Evolutionary conservation across 1,140 invertebrate species (phyloP).

Genomic region (Parapsyche elsis): DNA sequence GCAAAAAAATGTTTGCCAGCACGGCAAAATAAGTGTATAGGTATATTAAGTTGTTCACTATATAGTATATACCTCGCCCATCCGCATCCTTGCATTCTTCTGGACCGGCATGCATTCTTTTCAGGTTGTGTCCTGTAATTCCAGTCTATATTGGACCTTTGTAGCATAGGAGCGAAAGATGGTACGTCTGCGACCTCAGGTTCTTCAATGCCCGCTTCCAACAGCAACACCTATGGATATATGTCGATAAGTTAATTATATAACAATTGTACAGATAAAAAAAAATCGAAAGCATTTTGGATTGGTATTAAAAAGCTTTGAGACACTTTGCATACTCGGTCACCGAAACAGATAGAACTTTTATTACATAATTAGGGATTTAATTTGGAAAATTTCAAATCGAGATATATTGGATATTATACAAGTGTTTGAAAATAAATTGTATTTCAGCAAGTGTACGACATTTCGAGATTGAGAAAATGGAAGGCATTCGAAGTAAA

Average conservation of each 20-base stretch:
- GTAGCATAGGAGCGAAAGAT: constrained; percentile 70
- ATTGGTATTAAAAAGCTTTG: no score
- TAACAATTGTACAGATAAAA: no score
- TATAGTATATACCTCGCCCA: constrained; percentile 69
- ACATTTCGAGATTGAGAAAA: background rate
- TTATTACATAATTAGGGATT: no score
- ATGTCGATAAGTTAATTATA: no score
- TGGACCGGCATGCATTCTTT: constrained; percentile 63
- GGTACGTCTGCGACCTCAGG: constrained; percentile 76
- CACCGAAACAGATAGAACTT: no score
- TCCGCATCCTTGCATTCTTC: constrained; percentile 70
- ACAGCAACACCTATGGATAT: constrained; percentile 71
- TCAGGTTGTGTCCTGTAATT: constrained; percentile 74
- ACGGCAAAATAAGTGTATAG: no score
- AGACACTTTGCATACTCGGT: no score
- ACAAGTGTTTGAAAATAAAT: no score
- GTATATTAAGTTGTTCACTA: background rate
- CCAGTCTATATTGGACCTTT: constrained; percentile 73
- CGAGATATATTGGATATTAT: no score
- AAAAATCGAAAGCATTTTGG: no score
- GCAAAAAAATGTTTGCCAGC: no score
- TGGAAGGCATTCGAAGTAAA: background rate
- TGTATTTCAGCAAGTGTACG: background rate
- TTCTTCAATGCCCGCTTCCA: constrained; percentile 84
- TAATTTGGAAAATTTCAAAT: no score